Conservation (phyloP, 2,113 vertebrate species). For the Shinisaurus crocodilurus region DNA sequence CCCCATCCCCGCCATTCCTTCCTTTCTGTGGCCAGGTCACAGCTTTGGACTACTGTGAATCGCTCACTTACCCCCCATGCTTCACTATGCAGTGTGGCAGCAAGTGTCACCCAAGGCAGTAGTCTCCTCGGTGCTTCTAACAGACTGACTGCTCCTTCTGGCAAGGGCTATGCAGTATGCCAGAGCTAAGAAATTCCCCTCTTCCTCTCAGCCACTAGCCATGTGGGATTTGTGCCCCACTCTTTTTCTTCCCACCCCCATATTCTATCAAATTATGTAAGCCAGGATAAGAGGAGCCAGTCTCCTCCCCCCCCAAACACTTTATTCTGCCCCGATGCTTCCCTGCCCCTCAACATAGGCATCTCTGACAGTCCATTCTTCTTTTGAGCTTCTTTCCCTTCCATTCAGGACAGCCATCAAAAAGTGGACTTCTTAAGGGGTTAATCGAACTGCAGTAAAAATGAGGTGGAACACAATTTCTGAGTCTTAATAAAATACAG, state of each 20-base stretch:
- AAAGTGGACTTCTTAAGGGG: conserved; percentile 66
- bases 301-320: not conserved
- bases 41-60: not conserved
- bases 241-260: not conserved
- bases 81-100: not conserved
- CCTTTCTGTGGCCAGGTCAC: not conserved
- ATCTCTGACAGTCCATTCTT: not conserved
- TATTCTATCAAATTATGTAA: not conserved
- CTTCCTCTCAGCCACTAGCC: not conserved
- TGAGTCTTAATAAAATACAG: conserved; percentile 80
- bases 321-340: not conserved
- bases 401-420: not conserved
- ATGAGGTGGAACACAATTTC: conserved; percentile 53
- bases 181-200: not conserved
- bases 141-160: not conserved
- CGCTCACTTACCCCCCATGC: not conserved
- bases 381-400: not conserved
- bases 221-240: not conserved
- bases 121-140: not conserved
- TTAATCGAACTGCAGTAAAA: conserved; percentile 69
- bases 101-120: not conserved
- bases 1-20: not conserved
- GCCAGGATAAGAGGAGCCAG: not conserved
- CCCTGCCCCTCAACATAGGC: not conserved
- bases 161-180: not conserved